Conservation (phyloP, 2,113 vertebrate genomes). For the Hippocampus abdominalis region DNA sequence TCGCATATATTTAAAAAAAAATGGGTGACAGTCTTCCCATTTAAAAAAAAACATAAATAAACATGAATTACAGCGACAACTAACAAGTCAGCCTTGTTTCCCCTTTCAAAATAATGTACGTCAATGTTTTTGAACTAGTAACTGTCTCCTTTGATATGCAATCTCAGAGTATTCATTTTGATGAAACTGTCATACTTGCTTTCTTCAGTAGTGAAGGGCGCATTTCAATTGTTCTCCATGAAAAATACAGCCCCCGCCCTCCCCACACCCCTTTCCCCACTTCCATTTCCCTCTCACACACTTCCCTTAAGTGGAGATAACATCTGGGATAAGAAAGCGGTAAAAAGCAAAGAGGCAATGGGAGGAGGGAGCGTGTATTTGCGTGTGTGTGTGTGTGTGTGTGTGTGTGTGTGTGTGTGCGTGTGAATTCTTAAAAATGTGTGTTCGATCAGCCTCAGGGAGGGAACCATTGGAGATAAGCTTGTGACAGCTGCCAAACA, state of each 20-base stretch:
- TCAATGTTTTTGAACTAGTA: background rate
- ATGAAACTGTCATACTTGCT: conserved; percentile 42
- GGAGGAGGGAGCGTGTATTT: conserved; percentile 24
- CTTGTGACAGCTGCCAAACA: conserved; percentile 71
- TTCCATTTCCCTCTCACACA: conserved; percentile 50
- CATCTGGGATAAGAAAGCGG: conserved; percentile 60
- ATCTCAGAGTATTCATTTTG: conserved; percentile 10
- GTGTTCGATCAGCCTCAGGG: conserved; percentile 50
- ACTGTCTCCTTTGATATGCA: conserved; percentile 21
- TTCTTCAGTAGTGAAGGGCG: conserved; percentile 22
- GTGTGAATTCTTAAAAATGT: conserved; percentile 40
- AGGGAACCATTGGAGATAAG: conserved; percentile 62
- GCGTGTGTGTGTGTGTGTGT: conserved; percentile 29
- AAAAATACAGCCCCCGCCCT: conserved; percentile 15
- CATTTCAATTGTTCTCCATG: conserved; percentile 43
- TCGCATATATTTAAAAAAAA: background rate
- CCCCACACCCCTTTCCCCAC: background rate
- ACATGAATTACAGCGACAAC: background rate
- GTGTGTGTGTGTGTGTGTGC: conserved; percentile 22
- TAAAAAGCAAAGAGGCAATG: conserved; percentile 36
- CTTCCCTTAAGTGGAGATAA: conserved; percentile 64
- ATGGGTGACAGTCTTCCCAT: background rate
- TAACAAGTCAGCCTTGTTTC: background rate
- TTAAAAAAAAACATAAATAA: no score
- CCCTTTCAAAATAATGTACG: no score